phyloP scores from a whole-genome alignment of 2,113 vertebrate genomes.

The Rutilus rutilus region DNA sequence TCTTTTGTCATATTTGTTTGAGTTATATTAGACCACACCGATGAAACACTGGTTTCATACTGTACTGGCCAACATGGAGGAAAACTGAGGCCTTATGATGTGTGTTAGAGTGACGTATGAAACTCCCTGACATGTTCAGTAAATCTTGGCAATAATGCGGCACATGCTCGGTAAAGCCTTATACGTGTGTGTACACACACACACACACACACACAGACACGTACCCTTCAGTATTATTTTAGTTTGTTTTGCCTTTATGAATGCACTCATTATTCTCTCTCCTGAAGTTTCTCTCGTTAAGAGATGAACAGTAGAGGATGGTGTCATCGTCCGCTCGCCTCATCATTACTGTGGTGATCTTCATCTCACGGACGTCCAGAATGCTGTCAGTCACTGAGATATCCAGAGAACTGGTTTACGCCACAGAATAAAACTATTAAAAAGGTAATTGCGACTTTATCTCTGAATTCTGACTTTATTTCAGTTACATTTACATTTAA shows the following conservation, averaged over 20 bases:
- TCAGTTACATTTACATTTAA: too few species aligned
- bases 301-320: background rate
- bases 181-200: slow-evolving; percentile 68
- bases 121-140: slow-evolving; percentile 79
- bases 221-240: slow-evolving; percentile 59
- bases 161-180: slow-evolving; percentile 79
- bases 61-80: slow-evolving; percentile 59
- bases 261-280: slow-evolving; percentile 12
- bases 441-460: too few species aligned
- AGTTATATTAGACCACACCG: background rate
- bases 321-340: background rate
- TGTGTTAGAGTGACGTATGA: slow-evolving; percentile 77
- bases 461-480: too few species aligned
- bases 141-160: slow-evolving; percentile 83
- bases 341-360: background rate
- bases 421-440: too few species aligned
- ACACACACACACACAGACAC: background rate
- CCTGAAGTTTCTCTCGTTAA: background rate
- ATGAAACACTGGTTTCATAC: slow-evolving; percentile 40
- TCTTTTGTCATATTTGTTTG: background rate
- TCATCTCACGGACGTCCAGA: background rate
- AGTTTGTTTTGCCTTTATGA: slow-evolving; percentile 35
- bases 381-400: background rate
- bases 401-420: too few species aligned
- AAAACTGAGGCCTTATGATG: slow-evolving; percentile 68